Evolutionary conservation across 2,888 invertebrate species (phyloP).

Genomic region (Pristionchus exspectatus): DNA sequence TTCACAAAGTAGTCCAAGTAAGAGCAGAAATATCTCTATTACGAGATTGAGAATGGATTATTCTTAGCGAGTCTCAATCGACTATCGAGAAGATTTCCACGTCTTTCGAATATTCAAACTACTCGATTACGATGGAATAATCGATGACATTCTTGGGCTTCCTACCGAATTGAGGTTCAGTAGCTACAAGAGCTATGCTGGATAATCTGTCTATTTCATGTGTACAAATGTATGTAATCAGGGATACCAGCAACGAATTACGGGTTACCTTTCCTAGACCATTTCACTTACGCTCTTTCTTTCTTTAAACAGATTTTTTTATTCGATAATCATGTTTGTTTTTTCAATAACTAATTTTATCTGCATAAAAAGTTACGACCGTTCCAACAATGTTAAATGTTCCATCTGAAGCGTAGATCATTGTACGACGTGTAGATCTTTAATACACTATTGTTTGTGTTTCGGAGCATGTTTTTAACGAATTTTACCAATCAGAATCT

Average conservation of each 20-base stretch:
- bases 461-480: too few relatives aligned
- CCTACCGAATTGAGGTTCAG: slow-evolving; percentile 7
- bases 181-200: slow-evolving; percentile 10
- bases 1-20: slow-evolving; percentile 34
- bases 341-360: too few relatives aligned
- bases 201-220: not conserved
- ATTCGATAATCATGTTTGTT: not conserved
- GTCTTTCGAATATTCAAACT: slow-evolving; percentile 35
- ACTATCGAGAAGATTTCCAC: slow-evolving; percentile 41
- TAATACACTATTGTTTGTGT: too few relatives aligned
- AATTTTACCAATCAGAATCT: too few relatives aligned
- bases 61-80: slow-evolving; percentile 9
- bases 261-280: not conserved
- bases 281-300: not conserved
- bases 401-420: too few relatives aligned
- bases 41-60: not conserved
- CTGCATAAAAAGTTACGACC: too few relatives aligned
- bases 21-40: not conserved
- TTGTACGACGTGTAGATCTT: too few relatives aligned
- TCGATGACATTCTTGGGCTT: slow-evolving; percentile 27
- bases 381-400: too few relatives aligned
- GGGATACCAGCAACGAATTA: not conserved
- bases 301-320: not conserved
- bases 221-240: not conserved
- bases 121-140: slow-evolving; percentile 16